Percentiles rank a stretch among this genome's conserved stretches.
Conservation (phyloP, 2,113 vertebrate species). For the Percopsis transmontana region DNA sequence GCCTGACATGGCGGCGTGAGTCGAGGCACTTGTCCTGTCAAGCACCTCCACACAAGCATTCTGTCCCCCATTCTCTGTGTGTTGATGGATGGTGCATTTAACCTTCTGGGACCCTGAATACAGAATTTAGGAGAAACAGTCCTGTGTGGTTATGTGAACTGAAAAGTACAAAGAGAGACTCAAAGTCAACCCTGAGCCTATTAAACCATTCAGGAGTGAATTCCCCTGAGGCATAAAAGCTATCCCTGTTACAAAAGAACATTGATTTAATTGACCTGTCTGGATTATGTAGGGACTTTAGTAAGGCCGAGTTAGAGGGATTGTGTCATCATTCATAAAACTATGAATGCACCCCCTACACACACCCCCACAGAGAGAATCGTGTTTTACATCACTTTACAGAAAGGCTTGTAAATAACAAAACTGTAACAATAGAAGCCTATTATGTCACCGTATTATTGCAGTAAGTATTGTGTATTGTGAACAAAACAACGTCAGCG, state of each 20-base stretch:
- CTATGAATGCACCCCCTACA: not conserved
- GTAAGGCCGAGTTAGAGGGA: slow-evolving; percentile 15
- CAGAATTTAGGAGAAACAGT: not conserved
- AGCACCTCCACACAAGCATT: slow-evolving; percentile 4
- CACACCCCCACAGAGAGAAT: not conserved
- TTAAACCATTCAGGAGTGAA: slow-evolving; percentile 21
- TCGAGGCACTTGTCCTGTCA: slow-evolving; percentile 10
- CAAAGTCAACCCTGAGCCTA: slow-evolving; percentile 24
- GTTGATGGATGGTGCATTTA: slow-evolving; percentile 9
- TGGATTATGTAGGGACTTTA: slow-evolving; percentile 27
- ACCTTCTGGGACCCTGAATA: slow-evolving; percentile 1
- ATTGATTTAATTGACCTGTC: slow-evolving; percentile 27
- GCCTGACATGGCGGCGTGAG: slow-evolving; percentile 32
- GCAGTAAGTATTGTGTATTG: not conserved
- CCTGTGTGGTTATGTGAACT: not conserved
- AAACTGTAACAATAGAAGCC: not conserved
- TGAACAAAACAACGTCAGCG: no score
- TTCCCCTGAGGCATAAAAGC: not conserved
- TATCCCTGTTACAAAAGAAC: slow-evolving; percentile 14
- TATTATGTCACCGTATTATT: not conserved
- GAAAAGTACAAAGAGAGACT: not conserved
- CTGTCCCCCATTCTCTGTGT: slow-evolving; percentile 36
- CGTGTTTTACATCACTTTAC: not conserved
- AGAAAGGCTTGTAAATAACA: not conserved
- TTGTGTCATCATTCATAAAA: no score